phyloP scores from a whole-genome alignment of 2,888 invertebrate genomes.

The Plusia festucae region DNA sequence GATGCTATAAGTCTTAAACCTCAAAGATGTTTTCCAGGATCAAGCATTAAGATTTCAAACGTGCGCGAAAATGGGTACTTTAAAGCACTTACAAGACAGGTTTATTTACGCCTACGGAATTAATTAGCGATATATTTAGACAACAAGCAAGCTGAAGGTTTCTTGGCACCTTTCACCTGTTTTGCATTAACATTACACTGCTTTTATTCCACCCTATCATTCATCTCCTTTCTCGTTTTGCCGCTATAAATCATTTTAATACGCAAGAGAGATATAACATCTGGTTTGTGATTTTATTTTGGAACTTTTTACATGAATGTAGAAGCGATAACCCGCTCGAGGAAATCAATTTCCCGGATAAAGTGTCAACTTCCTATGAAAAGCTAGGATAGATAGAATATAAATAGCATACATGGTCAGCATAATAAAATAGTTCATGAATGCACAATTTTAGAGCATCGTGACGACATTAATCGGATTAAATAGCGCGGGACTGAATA shows the following conservation, averaged over 20 bases:
- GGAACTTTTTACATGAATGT: background rate
- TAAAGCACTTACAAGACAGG: conserved; percentile 25
- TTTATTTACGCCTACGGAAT: conserved; percentile 33
- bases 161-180: conserved; percentile 28
- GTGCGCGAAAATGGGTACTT: conserved; percentile 22
- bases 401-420: too few relatives aligned
- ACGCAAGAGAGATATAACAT: conserved; percentile 6
- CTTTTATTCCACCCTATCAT: conserved; percentile 20
- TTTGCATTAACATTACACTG: conserved; percentile 35
- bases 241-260: conserved; percentile 27
- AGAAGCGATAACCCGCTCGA: background rate
- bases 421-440: background rate
- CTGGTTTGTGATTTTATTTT: conserved; percentile 3
- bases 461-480: background rate
- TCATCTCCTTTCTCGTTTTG: conserved; percentile 22
- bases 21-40: conserved; percentile 13
- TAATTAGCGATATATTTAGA: conserved; percentile 34
- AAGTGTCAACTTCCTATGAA: background rate
- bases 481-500: background rate
- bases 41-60: conserved; percentile 7
- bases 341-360: conserved; percentile 4
- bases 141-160: conserved; percentile 23
- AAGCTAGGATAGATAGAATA: background rate
- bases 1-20: background rate
- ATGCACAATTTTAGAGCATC: background rate